phyloP scores from a whole-genome alignment of 1,140 invertebrate genomes.

The Plodia interpunctella region DNA sequence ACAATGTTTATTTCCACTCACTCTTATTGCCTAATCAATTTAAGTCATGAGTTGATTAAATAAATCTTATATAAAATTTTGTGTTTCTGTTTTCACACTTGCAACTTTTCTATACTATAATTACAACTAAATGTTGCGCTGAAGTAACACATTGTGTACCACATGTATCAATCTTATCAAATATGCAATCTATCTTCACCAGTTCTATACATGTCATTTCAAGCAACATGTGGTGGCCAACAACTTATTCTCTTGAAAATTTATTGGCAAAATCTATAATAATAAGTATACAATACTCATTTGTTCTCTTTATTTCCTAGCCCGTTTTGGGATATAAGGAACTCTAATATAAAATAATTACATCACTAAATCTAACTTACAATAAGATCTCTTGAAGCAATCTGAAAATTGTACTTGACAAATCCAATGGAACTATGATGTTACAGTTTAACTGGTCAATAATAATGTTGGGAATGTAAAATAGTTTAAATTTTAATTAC shows the following conservation, averaged over 20 bases:
- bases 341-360: constrained; percentile 31
- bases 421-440: constrained; percentile 14
- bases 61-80: constrained; percentile 69
- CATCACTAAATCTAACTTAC: constrained; percentile 48
- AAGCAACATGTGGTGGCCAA: constrained; percentile 36
- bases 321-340: constrained; percentile 25
- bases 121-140: constrained; percentile 45
- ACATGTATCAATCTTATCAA: constrained; percentile 30
- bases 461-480: constrained; percentile 50
- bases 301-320: constrained; percentile 42
- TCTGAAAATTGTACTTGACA: constrained; percentile 59
- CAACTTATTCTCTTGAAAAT: constrained; percentile 33
- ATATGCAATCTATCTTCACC: constrained; percentile 29
- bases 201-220: constrained; percentile 38
- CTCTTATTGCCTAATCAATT: constrained; percentile 65
- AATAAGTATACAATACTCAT: constrained; percentile 46
- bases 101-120: constrained; percentile 51
- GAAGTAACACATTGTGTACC: constrained; percentile 60
- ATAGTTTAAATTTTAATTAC: constrained; percentile 36
- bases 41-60: constrained; percentile 72
- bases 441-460: constrained; percentile 9
- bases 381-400: constrained; percentile 42
- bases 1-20: constrained; percentile 70
- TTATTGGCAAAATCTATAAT: constrained; percentile 39
- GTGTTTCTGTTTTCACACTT: constrained; percentile 53